Evolutionary conservation across 2,113 vertebrate species (phyloP).

Genomic region (Crypturellus undulatus): DNA sequence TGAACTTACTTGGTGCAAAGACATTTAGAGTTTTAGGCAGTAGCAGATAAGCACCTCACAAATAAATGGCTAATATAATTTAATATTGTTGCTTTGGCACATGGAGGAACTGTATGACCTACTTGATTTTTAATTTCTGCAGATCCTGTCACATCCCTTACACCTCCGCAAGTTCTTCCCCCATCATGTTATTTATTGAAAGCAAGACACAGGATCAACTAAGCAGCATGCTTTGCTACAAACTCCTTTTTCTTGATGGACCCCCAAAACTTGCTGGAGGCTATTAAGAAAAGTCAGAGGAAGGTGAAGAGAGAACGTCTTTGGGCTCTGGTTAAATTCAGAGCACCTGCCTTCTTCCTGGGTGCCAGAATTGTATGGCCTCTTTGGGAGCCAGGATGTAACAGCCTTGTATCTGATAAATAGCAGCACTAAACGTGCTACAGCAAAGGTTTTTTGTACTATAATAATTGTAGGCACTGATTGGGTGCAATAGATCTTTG

Average conservation of each 20-base stretch:
- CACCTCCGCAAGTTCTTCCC: not conserved
- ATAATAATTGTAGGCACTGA: slow-evolving; percentile 76
- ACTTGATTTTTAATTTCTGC: not conserved
- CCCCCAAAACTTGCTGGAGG: not conserved
- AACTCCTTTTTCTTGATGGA: not conserved
- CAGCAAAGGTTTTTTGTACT: slow-evolving; percentile 71
- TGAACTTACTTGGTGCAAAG: not conserved
- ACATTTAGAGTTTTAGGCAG: not conserved
- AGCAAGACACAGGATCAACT: not conserved
- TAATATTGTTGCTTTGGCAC: not conserved
- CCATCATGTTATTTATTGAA: not conserved
- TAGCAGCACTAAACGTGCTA: slow-evolving; percentile 71
- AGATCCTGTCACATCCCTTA: not conserved
- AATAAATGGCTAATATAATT: not conserved
- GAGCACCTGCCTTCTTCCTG: slow-evolving; percentile 61
- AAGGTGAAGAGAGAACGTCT: slow-evolving; percentile 18
- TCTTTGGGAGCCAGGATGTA: slow-evolving; percentile 67
- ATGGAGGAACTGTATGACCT: not conserved
- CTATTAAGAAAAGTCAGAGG: not conserved
- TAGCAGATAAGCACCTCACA: not conserved
- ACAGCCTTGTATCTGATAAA: slow-evolving; percentile 75
- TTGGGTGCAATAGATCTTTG: slow-evolving; percentile 72
- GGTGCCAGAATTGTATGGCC: slow-evolving; percentile 67
- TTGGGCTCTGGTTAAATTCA: slow-evolving; percentile 49
- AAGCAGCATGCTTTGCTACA: not conserved